A percentile compares a stretch with the other conserved stretches of the same genome.
Conservation (phyloP, 2,888 invertebrate genomes). For the Invenusta paracnida region DNA sequence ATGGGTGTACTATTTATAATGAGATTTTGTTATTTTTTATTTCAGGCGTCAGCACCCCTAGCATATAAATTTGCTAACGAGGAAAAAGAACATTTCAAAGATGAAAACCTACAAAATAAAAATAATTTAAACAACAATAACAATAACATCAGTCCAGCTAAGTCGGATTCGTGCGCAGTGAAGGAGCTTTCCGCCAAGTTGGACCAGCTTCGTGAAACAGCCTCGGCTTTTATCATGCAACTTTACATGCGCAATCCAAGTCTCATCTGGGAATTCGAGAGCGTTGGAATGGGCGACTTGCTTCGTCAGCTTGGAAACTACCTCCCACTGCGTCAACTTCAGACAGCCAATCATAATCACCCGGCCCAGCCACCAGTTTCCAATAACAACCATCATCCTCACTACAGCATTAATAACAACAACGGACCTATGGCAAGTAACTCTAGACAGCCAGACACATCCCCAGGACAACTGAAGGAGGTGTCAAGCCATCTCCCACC, state of each 20-base stretch:
- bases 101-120: background rate
- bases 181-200: background rate
- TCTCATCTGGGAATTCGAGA: background rate
- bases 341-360: too few species aligned
- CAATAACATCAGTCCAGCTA: background rate
- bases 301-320: background rate
- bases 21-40: too few species aligned
- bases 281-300: background rate
- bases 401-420: too few species aligned
- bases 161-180: background rate
- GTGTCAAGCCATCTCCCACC: background rate
- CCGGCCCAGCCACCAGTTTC: background rate
- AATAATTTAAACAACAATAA: background rate
- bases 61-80: too few species aligned
- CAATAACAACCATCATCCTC: background rate
- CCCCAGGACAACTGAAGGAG: background rate
- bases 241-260: background rate
- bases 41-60: too few species aligned
- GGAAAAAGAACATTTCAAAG: too few species aligned
- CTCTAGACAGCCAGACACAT: background rate
- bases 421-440: background rate
- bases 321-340: background rate
- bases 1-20: too few species aligned
- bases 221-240: conserved; percentile 2
- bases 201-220: background rate